Percentiles rank a stretch among this genome's conserved stretches.
Conservation (phyloP, 53 echinoderm and acorn worm species). For the Paracentrotus lividus region DNA sequence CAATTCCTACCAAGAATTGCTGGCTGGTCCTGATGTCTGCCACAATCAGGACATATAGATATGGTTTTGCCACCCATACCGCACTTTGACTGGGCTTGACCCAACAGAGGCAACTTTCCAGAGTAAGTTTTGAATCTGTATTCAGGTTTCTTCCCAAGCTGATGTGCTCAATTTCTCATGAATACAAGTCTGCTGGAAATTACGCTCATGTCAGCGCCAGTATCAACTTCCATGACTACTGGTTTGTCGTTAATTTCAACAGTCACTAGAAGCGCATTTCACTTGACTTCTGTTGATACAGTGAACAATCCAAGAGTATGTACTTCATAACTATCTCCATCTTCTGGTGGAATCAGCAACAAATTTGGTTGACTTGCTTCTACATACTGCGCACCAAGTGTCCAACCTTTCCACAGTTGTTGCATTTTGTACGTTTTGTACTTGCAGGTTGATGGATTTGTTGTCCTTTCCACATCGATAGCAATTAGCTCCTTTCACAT, state of each 20-base stretch:
- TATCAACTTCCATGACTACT: constrained; percentile 24
- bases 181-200: constrained; percentile 47
- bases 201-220: constrained; percentile 39
- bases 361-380: constrained; percentile 30
- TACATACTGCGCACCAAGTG: constrained; percentile 45
- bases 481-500: constrained; percentile 1
- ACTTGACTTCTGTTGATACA: constrained; percentile 27
- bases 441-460: constrained; percentile 45
- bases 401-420: constrained; percentile 54
- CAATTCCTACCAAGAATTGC: constrained; percentile 35
- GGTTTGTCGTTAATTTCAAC: constrained; percentile 57
- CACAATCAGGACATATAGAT: neutral
- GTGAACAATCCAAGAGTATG: constrained; percentile 21
- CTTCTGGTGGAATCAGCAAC: neutral
- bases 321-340: neutral
- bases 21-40: neutral
- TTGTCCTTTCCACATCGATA: constrained; percentile 38
- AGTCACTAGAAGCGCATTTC: constrained; percentile 28
- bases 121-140: constrained; percentile 35
- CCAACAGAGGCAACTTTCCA: constrained; percentile 42
- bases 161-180: constrained; percentile 22
- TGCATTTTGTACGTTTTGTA: constrained; percentile 52
- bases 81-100: constrained; percentile 56
- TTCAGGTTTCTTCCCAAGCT: neutral
- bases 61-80: constrained; percentile 38